phyloP scores from a whole-genome alignment of 2,888 invertebrate genomes.

The Tiliacea aurago region DNA sequence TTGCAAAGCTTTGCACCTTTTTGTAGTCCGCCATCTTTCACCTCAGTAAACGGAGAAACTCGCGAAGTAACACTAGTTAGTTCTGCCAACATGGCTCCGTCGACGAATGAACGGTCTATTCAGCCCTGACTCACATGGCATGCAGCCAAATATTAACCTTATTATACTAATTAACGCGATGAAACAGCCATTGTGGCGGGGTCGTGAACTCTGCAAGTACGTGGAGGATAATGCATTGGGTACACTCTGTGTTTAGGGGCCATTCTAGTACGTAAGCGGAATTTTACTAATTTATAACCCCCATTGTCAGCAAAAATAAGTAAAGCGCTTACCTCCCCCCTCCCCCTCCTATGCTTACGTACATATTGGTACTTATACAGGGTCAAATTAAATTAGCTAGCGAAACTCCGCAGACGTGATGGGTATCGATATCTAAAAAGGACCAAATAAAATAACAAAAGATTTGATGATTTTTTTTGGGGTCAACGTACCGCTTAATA shows the following conservation, averaged over 20 bases:
- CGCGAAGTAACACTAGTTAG: constrained; percentile 23
- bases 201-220: constrained; percentile 43
- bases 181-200: constrained; percentile 44
- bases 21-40: background rate
- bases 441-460: too few species aligned
- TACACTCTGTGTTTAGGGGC: background rate
- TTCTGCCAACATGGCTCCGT: constrained; percentile 28
- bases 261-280: too few species aligned
- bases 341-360: too few species aligned
- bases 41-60: constrained; percentile 1
- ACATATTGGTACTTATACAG: too few species aligned
- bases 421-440: too few species aligned
- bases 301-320: too few species aligned
- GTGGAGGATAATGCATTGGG: constrained; percentile 1
- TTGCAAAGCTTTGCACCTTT: constrained; percentile 1
- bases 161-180: constrained; percentile 64
- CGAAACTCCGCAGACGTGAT: too few species aligned
- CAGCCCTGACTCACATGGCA: constrained; percentile 61
- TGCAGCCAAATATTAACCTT: constrained; percentile 61
- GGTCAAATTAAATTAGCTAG: too few species aligned
- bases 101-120: constrained; percentile 53
- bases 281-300: too few species aligned
- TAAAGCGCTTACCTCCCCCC: too few species aligned
- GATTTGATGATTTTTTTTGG: too few species aligned
- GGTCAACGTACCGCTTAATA: too few species aligned